Base-by-base conservation (phyloP, 2,888 invertebrate species). In the Tyria jacobaeae region DNA sequence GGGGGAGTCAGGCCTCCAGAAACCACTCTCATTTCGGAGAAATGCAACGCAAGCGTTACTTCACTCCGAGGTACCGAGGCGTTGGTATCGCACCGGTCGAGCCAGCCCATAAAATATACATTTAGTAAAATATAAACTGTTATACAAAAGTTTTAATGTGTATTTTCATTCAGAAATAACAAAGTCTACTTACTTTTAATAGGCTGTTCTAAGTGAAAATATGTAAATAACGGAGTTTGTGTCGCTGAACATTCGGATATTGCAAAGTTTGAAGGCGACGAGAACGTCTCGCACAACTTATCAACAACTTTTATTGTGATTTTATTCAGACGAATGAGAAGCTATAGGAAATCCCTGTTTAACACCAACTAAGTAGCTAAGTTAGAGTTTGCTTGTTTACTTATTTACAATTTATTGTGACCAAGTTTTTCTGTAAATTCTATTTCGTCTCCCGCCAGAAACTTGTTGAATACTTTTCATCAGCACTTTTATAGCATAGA, bases 231-330 rank as follows among this genome's bases (percentile, higher is more conserved):
- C 68, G 64, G 55, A 76, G 77, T 76, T 80, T 54, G 59, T 35
- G 35, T 62, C 66, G 76, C 70, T 67, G 72, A 79, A 83, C 76
- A 81, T 79, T 83, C 78, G 78, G 79, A 79, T 78, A 80, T 76
- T 74, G 73, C 76, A 72, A 84, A 85, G 75, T 87, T 80, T 67
- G 68, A 64, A 71, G 61, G 51, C 68, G 64, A 61, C 60, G 60
- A 49, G 57, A 61, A 25, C 53, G 39, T 54, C 53, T 56, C 60
- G 60, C 37, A 47, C 54, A 62, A 56, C 61, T 73, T 67, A 56
- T 68, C 65, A 74, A 62, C 58, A 63, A 83, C 70, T 87, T 86
- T 82, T 80, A 81, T 79, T 80, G 77, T 79, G 72, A 76, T 75
- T 81, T 74, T 73, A 74, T 69, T 66, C 67, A 66, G 57, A 68